Evolutionary conservation across 2,888 invertebrate species (phyloP).

Genomic region (Aspidiotus rigidus): DNA sequence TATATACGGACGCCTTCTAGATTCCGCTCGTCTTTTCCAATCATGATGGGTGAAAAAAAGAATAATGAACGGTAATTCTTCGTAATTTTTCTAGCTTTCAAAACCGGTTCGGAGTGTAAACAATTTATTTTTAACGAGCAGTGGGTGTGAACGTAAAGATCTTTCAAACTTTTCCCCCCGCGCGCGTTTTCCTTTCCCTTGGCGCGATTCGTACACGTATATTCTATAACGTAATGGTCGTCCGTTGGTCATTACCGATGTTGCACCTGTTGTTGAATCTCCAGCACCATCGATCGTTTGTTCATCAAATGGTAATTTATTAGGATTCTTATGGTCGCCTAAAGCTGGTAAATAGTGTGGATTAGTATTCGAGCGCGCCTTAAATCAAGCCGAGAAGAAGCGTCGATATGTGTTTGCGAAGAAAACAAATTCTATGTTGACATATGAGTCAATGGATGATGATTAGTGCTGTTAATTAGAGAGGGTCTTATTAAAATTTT

Average conservation of each 20-base stretch:
- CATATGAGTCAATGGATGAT: no score
- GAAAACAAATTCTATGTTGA: no score
- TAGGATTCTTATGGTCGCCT: slow-evolving; percentile 2
- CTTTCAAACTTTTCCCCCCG: neutral
- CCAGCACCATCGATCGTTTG: slow-evolving; percentile 5
- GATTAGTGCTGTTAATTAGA: no score
- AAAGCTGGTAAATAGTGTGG: neutral
- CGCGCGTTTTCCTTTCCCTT: neutral
- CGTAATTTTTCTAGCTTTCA: slow-evolving; percentile 27
- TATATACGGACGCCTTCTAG: neutral
- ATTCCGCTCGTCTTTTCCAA: slow-evolving; percentile 3
- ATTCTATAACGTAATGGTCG: neutral
- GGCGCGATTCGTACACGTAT: no score
- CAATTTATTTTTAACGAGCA: slow-evolving; percentile 32
- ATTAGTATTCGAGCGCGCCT: no score
- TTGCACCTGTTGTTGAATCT: neutral
- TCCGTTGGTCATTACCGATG: slow-evolving; percentile 3
- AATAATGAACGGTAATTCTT: slow-evolving; percentile 30
- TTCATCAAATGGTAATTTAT: slow-evolving; percentile 28
- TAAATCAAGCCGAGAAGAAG: no score
- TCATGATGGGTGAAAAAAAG: slow-evolving; percentile 7
- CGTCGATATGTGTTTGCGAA: no score
- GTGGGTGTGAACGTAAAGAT: slow-evolving; percentile 28
- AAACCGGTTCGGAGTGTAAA: slow-evolving; percentile 31
- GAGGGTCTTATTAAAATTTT: no score